A percentile compares a stretch with the other conserved stretches of the same genome.
phyloP scores from a whole-genome alignment of 2,888 invertebrate species.

The Acanthosoma haemorrhoidale region DNA sequence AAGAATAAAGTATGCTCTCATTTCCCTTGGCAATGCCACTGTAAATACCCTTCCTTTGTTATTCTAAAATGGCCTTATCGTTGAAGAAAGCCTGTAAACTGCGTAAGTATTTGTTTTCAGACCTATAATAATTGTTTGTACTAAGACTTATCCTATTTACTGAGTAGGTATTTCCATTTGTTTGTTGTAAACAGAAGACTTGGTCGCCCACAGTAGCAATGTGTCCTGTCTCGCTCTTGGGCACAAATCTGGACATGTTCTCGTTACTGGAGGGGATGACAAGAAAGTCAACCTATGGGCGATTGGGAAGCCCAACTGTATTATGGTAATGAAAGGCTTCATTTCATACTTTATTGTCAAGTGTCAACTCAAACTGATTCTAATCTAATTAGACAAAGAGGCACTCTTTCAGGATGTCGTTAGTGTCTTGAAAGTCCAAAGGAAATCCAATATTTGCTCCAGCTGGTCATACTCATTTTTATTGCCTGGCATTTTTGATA shows the following conservation, averaged over 20 bases:
- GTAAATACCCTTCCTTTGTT: neutral
- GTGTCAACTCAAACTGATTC: no score
- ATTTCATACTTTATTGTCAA: neutral
- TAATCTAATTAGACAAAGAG: no score
- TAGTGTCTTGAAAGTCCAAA: neutral
- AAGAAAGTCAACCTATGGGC: conserved; percentile 97
- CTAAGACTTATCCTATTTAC: neutral
- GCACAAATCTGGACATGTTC: conserved; percentile 82
- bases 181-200: conserved; percentile 66
- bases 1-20: neutral
- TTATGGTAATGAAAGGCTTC: conserved; percentile 67
- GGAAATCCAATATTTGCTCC: no score
- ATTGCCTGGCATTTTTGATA: no score
- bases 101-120: neutral
- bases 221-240: conserved; percentile 85
- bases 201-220: conserved; percentile 76
- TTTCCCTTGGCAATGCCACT: neutral
- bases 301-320: conserved; percentile 88
- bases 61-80: conserved; percentile 22
- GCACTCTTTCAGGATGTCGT: no score
- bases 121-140: neutral
- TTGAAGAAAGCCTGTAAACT: conserved; percentile 25
- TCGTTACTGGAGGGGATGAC: conserved; percentile 93
- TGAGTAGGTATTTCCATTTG: conserved; percentile 29
- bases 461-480: no score